phyloP scores from a whole-genome alignment of 2,113 vertebrate genomes.

The Trachemys scripta region DNA sequence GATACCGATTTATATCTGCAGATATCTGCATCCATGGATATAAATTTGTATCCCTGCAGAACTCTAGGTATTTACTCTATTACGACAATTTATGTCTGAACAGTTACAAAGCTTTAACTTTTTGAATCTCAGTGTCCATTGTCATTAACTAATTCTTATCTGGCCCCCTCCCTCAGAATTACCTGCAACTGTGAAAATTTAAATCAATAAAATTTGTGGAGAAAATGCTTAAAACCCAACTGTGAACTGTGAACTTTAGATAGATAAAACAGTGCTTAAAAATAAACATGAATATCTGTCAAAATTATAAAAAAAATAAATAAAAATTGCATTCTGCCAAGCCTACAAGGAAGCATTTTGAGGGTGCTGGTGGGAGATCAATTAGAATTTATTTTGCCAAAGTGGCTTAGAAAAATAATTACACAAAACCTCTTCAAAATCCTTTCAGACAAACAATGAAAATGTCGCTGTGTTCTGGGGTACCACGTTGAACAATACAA shows the following conservation, averaged over 20 bases:
- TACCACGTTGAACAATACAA: not conserved
- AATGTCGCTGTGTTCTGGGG: not conserved
- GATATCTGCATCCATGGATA: no score
- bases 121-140: not conserved
- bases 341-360: not conserved
- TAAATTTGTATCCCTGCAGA: no score
- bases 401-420: slow-evolving; percentile 13
- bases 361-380: not conserved
- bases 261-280: not conserved
- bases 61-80: not conserved
- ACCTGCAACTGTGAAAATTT: not conserved
- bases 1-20: no score
- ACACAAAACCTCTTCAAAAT: not conserved
- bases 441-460: not conserved
- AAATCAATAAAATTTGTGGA: not conserved
- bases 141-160: not conserved
- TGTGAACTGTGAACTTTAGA: not conserved
- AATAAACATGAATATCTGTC: not conserved
- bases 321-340: not conserved
- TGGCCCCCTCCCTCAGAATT: not conserved
- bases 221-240: not conserved
- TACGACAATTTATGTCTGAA: not conserved
- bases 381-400: not conserved
- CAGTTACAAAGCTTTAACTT: not conserved
- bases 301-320: not conserved